These are phyloP conservation scores for Catharus bicknelli DNA, from an alignment of 2,113 vertebrate species.

Conservation along the genomic window DNA sequence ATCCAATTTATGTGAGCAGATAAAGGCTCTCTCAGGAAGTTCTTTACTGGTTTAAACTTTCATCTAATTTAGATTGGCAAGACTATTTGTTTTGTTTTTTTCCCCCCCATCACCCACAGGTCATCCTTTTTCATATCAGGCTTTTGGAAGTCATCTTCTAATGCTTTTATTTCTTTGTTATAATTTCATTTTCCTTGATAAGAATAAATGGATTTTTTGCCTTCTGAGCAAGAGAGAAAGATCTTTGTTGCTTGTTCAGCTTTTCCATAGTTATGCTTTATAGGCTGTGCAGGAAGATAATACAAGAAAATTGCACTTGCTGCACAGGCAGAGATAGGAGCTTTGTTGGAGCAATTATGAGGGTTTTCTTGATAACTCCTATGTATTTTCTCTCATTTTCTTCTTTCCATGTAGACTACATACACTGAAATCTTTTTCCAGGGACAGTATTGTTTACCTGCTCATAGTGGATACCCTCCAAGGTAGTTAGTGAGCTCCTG, in stretches of 20 bases:
- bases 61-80: slow-evolving; percentile 67
- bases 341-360: neutral
- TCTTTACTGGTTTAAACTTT: slow-evolving; percentile 67
- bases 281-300: neutral
- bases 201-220: neutral
- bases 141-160: slow-evolving; percentile 19
- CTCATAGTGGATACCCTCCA: neutral
- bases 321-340: neutral
- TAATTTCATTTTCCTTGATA: neutral
- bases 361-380: neutral
- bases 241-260: neutral
- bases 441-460: neutral
- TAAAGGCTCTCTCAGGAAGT: slow-evolving; percentile 63
- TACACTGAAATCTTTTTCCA: neutral
- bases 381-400: neutral
- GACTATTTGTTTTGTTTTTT: slow-evolving; percentile 12
- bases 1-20: neutral
- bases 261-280: neutral
- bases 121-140: slow-evolving; percentile 33
- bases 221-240: neutral
- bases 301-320: neutral
- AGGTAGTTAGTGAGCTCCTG: neutral
- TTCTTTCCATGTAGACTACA: neutral
- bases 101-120: neutral
- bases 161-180: slow-evolving; percentile 23